phyloP scores from a whole-genome alignment of 2,113 vertebrate species.

The Brevimyrus niger region DNA sequence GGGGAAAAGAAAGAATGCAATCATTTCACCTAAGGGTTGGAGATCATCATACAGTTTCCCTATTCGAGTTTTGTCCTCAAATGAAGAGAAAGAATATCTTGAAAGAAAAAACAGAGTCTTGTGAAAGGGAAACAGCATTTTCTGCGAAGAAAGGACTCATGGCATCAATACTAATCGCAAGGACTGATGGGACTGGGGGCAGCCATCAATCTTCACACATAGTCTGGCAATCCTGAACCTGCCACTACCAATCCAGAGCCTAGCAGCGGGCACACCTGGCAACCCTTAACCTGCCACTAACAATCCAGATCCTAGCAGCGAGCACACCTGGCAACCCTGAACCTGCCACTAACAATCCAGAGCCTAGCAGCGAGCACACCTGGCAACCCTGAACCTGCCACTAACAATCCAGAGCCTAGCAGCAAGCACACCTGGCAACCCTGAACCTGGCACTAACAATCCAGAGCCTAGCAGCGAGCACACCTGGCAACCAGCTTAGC shows the following conservation, averaged over 20 bases:
- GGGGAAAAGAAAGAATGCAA: background rate
- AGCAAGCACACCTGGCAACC: no score
- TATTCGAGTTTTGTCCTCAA: background rate
- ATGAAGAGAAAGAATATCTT: background rate
- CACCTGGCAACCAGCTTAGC: no score
- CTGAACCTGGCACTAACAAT: no score
- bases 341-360: no score
- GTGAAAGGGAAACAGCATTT: background rate
- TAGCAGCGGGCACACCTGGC: no score
- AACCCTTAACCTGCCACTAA: no score
- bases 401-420: no score
- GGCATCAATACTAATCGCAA: background rate
- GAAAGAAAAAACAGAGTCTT: background rate
- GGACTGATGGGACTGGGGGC: background rate
- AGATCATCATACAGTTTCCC: background rate
- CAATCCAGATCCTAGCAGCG: no score
- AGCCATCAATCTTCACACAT: background rate
- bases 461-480: no score
- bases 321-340: no score
- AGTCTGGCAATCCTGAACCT: background rate
- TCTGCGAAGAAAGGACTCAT: background rate
- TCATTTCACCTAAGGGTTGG: background rate
- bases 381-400: no score
- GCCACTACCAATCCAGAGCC: background rate
- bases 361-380: no score